phyloP scores from a whole-genome alignment of 2,797 vertebrate species.

The Gallinago stenura region DNA sequence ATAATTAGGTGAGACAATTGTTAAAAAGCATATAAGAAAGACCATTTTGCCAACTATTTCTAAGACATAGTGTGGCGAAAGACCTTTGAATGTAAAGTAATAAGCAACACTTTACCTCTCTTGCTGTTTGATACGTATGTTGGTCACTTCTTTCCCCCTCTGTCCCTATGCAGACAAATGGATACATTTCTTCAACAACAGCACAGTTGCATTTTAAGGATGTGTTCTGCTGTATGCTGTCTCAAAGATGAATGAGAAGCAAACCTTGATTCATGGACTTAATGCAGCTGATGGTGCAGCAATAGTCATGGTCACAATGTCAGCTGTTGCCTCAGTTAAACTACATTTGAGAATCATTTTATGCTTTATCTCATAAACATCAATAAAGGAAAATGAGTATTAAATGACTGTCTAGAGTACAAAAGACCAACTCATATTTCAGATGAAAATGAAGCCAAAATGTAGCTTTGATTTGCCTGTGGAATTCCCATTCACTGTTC shows the following conservation, averaged over 20 bases:
- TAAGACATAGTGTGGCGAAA: background rate
- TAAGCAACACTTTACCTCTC: background rate
- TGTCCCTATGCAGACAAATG: slow-evolving; percentile 60
- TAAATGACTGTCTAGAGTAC: slow-evolving; percentile 79
- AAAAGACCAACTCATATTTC: slow-evolving; percentile 82
- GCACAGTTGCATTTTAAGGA: slow-evolving; percentile 62
- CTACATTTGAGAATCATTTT: slow-evolving; percentile 79
- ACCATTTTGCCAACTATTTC: background rate
- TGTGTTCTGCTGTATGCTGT: background rate
- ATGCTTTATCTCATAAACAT: slow-evolving; percentile 78
- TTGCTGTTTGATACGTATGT: background rate
- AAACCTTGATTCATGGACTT: slow-evolving; percentile 69
- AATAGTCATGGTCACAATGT: slow-evolving; percentile 73
- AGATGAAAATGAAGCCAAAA: slow-evolving; percentile 84
- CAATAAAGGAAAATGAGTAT: slow-evolving; percentile 80
- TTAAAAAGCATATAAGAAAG: background rate
- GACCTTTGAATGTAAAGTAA: background rate
- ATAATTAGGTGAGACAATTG: slow-evolving; percentile 2
- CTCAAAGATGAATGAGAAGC: slow-evolving; percentile 55
- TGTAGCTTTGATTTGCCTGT: slow-evolving; percentile 79
- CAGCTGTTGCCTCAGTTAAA: slow-evolving; percentile 79
- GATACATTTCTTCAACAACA: slow-evolving; percentile 48
- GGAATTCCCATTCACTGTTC: slow-evolving; percentile 81
- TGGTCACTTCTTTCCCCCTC: background rate
- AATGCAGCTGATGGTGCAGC: slow-evolving; percentile 24